A percentile compares a stretch with the other conserved stretches of the same genome.
phyloP scores from a whole-genome alignment of 2,797 vertebrate genomes.

The Myotis vivesi region DNA sequence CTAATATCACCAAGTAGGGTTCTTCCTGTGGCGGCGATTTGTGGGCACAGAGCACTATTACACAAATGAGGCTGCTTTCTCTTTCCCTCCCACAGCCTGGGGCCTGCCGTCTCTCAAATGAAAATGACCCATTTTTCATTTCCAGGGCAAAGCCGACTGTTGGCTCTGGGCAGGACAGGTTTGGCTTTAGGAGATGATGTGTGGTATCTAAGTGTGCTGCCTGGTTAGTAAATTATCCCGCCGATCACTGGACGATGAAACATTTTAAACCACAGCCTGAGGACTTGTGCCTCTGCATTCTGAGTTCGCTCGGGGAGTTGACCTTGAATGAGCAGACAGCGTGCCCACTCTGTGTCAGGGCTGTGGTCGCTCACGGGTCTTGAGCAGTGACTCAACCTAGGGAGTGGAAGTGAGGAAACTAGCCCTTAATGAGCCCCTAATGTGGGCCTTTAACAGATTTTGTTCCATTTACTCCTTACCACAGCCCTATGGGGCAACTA shows the following conservation, averaged over 20 bases:
- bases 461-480: neutral
- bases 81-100: neutral
- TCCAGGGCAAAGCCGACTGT: neutral
- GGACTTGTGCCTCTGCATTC: neutral
- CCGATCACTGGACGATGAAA: neutral
- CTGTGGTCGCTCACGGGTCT: neutral
- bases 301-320: neutral
- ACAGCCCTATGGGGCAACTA: neutral
- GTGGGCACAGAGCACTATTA: neutral
- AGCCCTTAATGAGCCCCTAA: neutral
- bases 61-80: neutral
- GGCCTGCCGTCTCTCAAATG: neutral
- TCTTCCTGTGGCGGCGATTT: constrained; percentile 33
- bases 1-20: neutral
- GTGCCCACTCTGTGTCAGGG: neutral
- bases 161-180: constrained; percentile 58
- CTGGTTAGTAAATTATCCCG: constrained; percentile 67
- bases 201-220: constrained; percentile 12
- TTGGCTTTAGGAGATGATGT: constrained; percentile 66
- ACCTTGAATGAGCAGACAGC: neutral
- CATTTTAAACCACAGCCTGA: neutral
- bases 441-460: neutral
- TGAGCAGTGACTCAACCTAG: neutral
- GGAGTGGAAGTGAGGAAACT: neutral
- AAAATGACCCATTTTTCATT: constrained; percentile 61